A percentile compares a stretch with the other conserved stretches of the same genome.
Conservation (phyloP, 2,888 invertebrate species). For the Sinodicranocentrus sp. region DNA sequence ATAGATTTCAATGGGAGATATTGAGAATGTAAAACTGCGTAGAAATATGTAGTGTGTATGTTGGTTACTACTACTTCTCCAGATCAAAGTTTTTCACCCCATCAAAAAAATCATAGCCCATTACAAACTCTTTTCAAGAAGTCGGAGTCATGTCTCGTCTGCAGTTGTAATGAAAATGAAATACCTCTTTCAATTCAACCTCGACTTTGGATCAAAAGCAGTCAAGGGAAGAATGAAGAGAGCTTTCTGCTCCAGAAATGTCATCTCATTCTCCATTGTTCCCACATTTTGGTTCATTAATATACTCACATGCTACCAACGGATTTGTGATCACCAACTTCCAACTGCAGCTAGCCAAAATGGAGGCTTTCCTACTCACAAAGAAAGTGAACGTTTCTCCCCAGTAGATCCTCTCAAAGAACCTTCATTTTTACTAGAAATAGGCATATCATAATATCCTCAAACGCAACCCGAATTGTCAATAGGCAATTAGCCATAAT, state of each 20-base stretch:
- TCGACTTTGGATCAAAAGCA: not conserved
- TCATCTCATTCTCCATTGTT: slow-evolving; percentile 20
- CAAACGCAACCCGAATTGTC: not conserved
- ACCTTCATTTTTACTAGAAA: slow-evolving; percentile 7
- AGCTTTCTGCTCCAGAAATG: slow-evolving; percentile 23
- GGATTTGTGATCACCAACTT: not conserved
- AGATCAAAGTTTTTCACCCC: too few relatives aligned
- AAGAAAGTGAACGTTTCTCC: slow-evolving; percentile 10
- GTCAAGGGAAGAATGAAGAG: not conserved
- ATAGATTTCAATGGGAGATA: too few relatives aligned
- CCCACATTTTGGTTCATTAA: slow-evolving; percentile 13
- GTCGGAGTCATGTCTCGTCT: not conserved
- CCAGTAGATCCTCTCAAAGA: not conserved
- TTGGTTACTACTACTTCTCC: too few relatives aligned
- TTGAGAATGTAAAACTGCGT: too few relatives aligned
- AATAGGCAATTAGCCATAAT: slow-evolving; percentile 31
- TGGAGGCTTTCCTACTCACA: slow-evolving; percentile 3
- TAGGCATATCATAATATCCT: not conserved
- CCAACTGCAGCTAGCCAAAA: not conserved
- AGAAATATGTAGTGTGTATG: too few relatives aligned
- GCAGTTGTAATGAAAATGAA: not conserved
- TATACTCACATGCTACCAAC: not conserved
- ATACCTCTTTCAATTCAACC: not conserved
- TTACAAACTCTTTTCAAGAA: not conserved
- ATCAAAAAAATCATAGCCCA: not conserved